Percentiles rank a stretch among this genome's conserved stretches.
Evolutionary conservation across 2,113 vertebrate genomes (phyloP).

Genomic region (Actenoides hombroni): DNA sequence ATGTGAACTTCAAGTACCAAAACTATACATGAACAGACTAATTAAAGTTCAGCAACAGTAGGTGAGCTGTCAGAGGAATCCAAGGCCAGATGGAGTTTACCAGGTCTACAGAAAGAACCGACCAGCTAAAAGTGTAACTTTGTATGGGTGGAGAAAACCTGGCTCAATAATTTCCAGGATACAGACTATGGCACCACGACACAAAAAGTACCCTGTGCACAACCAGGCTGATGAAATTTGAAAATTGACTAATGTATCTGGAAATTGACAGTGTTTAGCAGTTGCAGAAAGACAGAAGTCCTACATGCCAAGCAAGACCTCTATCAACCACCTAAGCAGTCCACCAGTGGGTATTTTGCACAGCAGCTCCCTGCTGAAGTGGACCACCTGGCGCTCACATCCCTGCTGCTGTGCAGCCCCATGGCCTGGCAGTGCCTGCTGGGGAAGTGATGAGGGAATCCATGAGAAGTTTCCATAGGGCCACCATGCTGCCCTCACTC

Average conservation of each 20-base stretch:
- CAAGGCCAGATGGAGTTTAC: not conserved
- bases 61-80: not conserved
- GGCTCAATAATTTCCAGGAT: not conserved
- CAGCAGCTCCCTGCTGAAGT: not conserved
- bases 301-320: not conserved
- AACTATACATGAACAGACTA: not conserved
- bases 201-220: not conserved
- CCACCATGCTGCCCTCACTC: fast-evolving
- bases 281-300: not conserved
- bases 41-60: not conserved
- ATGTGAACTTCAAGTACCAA: not conserved
- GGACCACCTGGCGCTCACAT: not conserved
- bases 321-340: fast-evolving
- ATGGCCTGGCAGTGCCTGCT: not conserved
- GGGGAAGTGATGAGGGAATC: fast-evolving
- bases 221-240: not conserved
- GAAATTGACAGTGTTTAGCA: not conserved
- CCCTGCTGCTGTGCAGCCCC: not conserved
- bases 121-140: not conserved
- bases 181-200: fast-evolving
- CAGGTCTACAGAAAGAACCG: not conserved
- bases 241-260: not conserved
- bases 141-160: not conserved
- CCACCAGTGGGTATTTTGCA: not conserved
- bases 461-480: not conserved